Evolutionary conservation across 2,888 invertebrate species (phyloP).

Genomic region (Thymelicus lineola): DNA sequence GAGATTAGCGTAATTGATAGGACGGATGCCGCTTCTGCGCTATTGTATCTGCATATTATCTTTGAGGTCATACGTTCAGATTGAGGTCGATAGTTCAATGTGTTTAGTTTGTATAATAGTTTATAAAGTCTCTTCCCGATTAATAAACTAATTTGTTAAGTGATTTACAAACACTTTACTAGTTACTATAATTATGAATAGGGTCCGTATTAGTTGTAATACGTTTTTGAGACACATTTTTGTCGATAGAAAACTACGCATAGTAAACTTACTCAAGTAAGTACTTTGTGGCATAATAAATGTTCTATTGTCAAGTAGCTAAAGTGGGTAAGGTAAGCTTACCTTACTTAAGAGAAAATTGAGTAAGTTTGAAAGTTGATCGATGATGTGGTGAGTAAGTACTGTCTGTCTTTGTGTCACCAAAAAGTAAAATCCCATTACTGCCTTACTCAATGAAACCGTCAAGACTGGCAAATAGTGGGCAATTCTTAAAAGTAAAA

Average conservation of each 20-base stretch:
- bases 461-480: slow-evolving; percentile 28
- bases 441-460: slow-evolving; percentile 37
- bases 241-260: not conserved
- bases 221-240: not conserved
- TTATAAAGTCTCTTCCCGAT: not conserved
- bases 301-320: not conserved
- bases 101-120: not conserved
- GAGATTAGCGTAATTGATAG: slow-evolving; percentile 29
- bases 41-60: slow-evolving; percentile 32
- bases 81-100: slow-evolving; percentile 9
- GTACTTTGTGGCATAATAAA: slow-evolving; percentile 11
- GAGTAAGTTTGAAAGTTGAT: slow-evolving; percentile 30
- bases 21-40: slow-evolving; percentile 27
- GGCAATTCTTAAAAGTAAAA: slow-evolving; percentile 39
- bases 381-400: slow-evolving; percentile 28
- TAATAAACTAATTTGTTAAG: not conserved
- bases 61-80: slow-evolving; percentile 22
- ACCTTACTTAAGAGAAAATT: slow-evolving; percentile 8
- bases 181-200: no score
- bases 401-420: slow-evolving; percentile 23
- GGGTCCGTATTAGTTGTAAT: not conserved
- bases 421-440: slow-evolving; percentile 29
- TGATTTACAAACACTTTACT: not conserved
- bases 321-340: slow-evolving; percentile 8
- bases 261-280: not conserved